phyloP scores from a whole-genome alignment of 2,797 vertebrate species.

The Chromobotia macracanthus region DNA sequence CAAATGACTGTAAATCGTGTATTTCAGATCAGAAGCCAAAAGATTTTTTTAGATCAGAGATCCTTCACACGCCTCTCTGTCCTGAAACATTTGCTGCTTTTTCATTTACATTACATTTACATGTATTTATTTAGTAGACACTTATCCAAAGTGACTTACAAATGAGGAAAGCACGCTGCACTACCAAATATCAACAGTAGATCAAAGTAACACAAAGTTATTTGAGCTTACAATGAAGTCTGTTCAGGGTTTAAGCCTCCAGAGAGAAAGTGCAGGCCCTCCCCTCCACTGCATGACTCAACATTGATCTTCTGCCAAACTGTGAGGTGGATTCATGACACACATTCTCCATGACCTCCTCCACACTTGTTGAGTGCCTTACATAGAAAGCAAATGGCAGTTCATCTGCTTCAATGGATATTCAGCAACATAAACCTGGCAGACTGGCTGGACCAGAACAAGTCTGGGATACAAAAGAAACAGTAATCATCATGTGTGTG shows the following conservation, averaged over 20 bases:
- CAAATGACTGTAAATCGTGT: background rate
- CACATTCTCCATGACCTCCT: background rate
- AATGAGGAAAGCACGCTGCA: background rate
- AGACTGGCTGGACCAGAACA: background rate
- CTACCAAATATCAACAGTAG: background rate
- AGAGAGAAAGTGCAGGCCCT: background rate
- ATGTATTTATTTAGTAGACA: background rate
- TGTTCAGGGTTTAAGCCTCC: slow-evolving; percentile 2
- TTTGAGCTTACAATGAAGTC: slow-evolving; percentile 23
- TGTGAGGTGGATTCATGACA: background rate
- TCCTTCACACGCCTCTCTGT: background rate
- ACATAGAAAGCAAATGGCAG: background rate
- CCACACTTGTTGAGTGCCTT: slow-evolving; percentile 3
- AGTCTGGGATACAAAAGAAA: background rate
- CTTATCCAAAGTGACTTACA: background rate
- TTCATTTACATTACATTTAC: background rate
- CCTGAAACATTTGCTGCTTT: background rate
- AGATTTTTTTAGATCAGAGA: background rate
- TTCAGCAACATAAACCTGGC: background rate
- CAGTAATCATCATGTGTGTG: too few species aligned
- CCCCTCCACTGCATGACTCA: slow-evolving; percentile 67
- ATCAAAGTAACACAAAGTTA: background rate
- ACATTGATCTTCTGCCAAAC: slow-evolving; percentile 58
- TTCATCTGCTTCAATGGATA: background rate
- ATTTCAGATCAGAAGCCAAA: background rate